A percentile compares a stretch with the other conserved stretches of the same genome.
Conservation (phyloP, 2,113 vertebrate genomes). For the Eclectus roratus region DNA sequence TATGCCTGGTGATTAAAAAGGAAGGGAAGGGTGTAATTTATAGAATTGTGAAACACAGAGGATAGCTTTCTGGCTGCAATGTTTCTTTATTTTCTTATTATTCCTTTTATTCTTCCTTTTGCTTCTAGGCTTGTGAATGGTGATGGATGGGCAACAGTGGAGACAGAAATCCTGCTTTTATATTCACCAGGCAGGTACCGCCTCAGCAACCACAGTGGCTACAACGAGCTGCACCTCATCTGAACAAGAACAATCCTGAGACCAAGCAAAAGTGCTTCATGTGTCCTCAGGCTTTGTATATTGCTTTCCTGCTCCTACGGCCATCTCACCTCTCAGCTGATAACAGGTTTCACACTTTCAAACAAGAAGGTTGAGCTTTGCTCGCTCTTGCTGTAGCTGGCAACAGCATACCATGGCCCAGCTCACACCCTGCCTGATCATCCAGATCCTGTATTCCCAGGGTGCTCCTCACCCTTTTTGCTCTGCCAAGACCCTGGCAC, state of each 20-base stretch:
- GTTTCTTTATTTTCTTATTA: conserved; percentile 56
- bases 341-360: neutral
- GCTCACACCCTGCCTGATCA: neutral
- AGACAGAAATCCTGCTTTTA: conserved; percentile 30
- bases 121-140: conserved; percentile 6
- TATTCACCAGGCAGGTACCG: neutral
- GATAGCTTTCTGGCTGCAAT: conserved; percentile 31
- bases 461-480: neutral
- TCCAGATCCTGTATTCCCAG: neutral
- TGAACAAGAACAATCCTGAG: neutral
- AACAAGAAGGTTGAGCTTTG: neutral
- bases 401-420: neutral
- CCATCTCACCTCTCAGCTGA: neutral
- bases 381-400: neutral
- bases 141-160: conserved; percentile 5
- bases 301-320: neutral
- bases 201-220: neutral
- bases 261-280: neutral
- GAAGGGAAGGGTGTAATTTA: conserved; percentile 54
- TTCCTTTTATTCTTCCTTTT: conserved; percentile 24
- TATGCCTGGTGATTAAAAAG: conserved; percentile 32
- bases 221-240: neutral
- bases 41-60: conserved; percentile 18
- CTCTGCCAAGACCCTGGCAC: neutral
- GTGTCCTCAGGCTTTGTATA: neutral